Conservation (phyloP, 2,113 vertebrate species). For the Larimichthys polyactis region DNA sequence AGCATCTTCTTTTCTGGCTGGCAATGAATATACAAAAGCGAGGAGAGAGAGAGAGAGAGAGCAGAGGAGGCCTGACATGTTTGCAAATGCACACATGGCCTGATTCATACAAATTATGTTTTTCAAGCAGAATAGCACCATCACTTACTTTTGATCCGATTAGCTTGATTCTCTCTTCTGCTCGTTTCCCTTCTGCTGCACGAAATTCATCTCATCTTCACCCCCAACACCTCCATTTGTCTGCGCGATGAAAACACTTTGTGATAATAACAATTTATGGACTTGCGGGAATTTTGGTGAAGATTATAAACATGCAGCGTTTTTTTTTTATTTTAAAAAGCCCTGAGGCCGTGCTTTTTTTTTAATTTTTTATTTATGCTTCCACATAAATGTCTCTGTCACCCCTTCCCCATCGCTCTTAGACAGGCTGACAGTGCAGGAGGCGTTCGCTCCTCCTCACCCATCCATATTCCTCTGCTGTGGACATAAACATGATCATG, state of each 20-base stretch:
- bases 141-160: constrained; percentile 77
- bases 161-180: constrained; percentile 44
- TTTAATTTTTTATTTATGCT: constrained; percentile 55
- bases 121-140: constrained; percentile 67
- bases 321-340: constrained; percentile 45
- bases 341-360: constrained; percentile 51
- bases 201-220: constrained; percentile 45
- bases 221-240: constrained; percentile 51
- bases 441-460: constrained; percentile 19
- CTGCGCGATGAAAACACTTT: constrained; percentile 38
- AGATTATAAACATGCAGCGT: constrained; percentile 68
- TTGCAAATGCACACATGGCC: constrained; percentile 45
- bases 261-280: constrained; percentile 65
- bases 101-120: constrained; percentile 69
- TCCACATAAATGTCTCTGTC: constrained; percentile 66
- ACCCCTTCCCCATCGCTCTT: constrained; percentile 53
- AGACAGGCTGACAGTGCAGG: constrained; percentile 51
- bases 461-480: constrained; percentile 26
- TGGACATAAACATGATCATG: not conserved
- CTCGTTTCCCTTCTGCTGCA: not conserved
- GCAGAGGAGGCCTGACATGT: constrained; percentile 29
- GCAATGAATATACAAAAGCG: constrained; percentile 46
- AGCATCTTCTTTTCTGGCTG: constrained; percentile 46
- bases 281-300: constrained; percentile 62
- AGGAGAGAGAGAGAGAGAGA: not conserved